Percentiles rank a stretch among this genome's conserved stretches.
Conservation (phyloP, 2,888 invertebrate genomes). For the Teleogryllus oceanicus region DNA sequence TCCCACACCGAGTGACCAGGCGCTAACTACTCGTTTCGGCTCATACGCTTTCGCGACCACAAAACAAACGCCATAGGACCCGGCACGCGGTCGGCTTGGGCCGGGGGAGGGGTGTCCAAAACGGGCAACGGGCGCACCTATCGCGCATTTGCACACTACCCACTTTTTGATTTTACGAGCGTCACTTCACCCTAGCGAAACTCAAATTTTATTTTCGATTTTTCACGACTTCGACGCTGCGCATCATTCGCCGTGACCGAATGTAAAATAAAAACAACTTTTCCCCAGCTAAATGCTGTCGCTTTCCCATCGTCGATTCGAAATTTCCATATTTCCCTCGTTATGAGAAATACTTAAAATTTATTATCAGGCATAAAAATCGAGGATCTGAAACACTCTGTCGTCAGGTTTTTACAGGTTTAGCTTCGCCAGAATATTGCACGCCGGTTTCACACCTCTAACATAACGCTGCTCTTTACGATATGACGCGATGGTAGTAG, state of each 20-base stretch:
- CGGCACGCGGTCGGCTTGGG: too few relatives aligned
- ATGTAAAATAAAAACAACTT: conserved; percentile 1
- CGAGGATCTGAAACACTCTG: conserved; percentile 1
- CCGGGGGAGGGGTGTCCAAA: too few relatives aligned
- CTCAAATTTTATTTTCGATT: not conserved
- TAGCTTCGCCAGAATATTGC: conserved; percentile 6
- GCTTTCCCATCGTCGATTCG: conserved; percentile 6
- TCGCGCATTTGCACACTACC: not conserved
- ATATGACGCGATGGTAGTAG: not conserved
- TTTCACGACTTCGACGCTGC: conserved; percentile 5
- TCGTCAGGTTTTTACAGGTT: conserved; percentile 18
- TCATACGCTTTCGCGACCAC: too few relatives aligned
- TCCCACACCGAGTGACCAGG: too few relatives aligned
- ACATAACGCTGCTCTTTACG: not conserved
- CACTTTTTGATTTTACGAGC: not conserved
- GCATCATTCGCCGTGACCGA: conserved; percentile 3
- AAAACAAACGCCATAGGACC: too few relatives aligned
- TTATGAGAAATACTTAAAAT: not conserved
- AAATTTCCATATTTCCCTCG: conserved; percentile 18
- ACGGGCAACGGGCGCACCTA: not conserved
- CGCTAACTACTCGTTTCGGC: too few relatives aligned
- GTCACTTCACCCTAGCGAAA: not conserved
- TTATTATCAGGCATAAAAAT: conserved; percentile 8
- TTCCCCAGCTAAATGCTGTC: not conserved
- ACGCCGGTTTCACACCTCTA: not conserved